These are phyloP conservation scores for Macropis europaea DNA, from an alignment of 2,888 invertebrate species.

Conservation along the genomic window DNA sequence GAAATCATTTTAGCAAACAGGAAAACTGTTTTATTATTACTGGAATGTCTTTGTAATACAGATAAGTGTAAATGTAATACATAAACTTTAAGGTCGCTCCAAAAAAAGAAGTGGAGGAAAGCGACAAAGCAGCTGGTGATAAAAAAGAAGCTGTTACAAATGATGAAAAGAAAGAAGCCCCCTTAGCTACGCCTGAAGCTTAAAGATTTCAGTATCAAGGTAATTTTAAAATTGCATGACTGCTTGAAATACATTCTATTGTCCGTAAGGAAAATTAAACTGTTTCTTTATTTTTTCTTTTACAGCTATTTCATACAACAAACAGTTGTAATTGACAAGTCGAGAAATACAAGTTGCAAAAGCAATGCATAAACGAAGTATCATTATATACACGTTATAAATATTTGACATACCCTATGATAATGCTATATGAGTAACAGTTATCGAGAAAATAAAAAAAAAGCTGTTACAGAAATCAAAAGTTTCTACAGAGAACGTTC, in stretches of 20 bases:
- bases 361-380: constrained; percentile 61
- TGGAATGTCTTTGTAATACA: neutral
- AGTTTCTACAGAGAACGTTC: constrained; percentile 44
- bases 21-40: neutral
- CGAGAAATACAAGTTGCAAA: constrained; percentile 62
- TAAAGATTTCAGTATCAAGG: constrained; percentile 63
- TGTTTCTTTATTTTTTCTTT: constrained; percentile 10
- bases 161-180: constrained; percentile 76
- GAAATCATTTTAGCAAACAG: constrained; percentile 19
- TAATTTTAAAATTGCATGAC: constrained; percentile 29
- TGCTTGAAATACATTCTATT: neutral
- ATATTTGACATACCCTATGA: constrained; percentile 71
- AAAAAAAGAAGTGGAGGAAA: constrained; percentile 76
- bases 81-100: constrained; percentile 70
- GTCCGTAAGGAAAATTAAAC: constrained; percentile 8
- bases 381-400: constrained; percentile 68
- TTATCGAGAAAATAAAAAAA: constrained; percentile 58
- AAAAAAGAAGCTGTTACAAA: constrained; percentile 71
- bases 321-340: constrained; percentile 65
- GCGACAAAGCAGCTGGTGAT: constrained; percentile 65
- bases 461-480: constrained; percentile 59
- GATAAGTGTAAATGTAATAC: neutral
- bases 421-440: constrained; percentile 70
- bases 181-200: constrained; percentile 75
- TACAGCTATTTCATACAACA: constrained; percentile 53